Conservation (phyloP, 2,113 vertebrate species). For the Corythoichthys haematopterus region DNA sequence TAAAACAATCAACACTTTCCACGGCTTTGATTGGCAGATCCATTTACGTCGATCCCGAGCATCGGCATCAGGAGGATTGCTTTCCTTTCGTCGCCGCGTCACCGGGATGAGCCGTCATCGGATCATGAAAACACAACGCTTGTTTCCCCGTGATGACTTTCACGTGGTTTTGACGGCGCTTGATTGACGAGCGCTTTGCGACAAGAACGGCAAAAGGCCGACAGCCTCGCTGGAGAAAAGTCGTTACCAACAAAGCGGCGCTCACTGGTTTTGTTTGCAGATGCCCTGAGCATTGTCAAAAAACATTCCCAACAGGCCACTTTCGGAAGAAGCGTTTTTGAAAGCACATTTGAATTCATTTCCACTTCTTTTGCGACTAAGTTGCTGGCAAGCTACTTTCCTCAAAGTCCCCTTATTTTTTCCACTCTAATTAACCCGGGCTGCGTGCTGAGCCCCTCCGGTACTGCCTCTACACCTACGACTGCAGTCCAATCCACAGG, state of each 20-base stretch:
- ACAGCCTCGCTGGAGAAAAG: not conserved
- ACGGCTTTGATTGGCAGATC: constrained; percentile 1
- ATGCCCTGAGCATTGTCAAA: not conserved
- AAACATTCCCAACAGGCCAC: not conserved
- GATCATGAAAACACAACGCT: not conserved
- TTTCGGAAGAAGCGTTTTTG: not conserved
- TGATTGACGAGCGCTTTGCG: not conserved
- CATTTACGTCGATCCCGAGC: not conserved
- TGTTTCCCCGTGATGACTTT: not conserved
- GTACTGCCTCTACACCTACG: too few relatives aligned
- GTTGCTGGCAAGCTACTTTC: not conserved
- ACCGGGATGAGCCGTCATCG: not conserved
- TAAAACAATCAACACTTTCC: not conserved
- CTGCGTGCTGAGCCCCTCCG: too few relatives aligned
- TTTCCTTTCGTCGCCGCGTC: not conserved
- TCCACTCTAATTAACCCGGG: too few relatives aligned
- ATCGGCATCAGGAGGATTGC: not conserved
- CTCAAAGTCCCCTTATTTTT: too few relatives aligned
- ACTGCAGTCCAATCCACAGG: too few relatives aligned
- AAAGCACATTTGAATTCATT: not conserved
- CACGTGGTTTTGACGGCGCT: not conserved
- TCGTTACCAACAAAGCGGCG: not conserved
- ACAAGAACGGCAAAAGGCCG: not conserved
- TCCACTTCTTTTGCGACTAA: not conserved
- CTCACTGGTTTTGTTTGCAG: not conserved